Evolutionary conservation across 2,797 vertebrate species (phyloP), one percentile per base, ranked within the genome.

Genomic region (Botia almorhae): DNA sequence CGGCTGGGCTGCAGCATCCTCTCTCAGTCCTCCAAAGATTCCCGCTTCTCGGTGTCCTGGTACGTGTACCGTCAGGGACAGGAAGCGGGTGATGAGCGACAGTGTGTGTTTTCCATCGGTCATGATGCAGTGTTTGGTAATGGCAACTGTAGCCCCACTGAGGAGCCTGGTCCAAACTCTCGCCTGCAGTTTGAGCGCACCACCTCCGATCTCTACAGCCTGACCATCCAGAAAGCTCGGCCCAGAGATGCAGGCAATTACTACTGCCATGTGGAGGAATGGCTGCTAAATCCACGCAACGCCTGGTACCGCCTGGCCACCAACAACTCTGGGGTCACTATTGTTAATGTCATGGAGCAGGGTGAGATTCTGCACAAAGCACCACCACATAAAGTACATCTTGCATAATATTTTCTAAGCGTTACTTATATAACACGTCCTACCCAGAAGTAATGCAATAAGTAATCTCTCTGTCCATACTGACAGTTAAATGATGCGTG

Each of bases 41-140:
- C 98, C 3, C 96, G 93, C 86, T 97, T 99, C 13, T 96, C 97
- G 0, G 96, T 99, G 85, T 95, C 96, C 3, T 99, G 98, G 98
- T 97, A 33, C 33, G 33, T 33, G 33, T 48, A 95, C 70, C 95
- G 82, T 48, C 80, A 87, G 4, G 85, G 84, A 26, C 82, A 82
- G 0, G 88, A 90, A 0, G 88, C 87, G 0, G 90, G 92, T 0
- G 82, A 79, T 0, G 88, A 92, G 43, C 88, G 70, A 13, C 90
- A 93, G 23, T 94, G 90, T 0, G 92, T 99, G 84, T 95, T 99
- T 86, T 96, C 95, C 0, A 96, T 98, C 53, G 96, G 96, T 19
- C 96, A 93, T 0, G 96, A 98, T 0, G 94, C 95, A 0, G 87
- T 99, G 85, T 99, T 99, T 23, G 95, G 96, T 21, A 95, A 95